Percentiles rank a stretch among this genome's conserved stretches.
Evolutionary conservation across 1,140 invertebrate genomes (phyloP).

Genomic region (Lepidurus apus): DNA sequence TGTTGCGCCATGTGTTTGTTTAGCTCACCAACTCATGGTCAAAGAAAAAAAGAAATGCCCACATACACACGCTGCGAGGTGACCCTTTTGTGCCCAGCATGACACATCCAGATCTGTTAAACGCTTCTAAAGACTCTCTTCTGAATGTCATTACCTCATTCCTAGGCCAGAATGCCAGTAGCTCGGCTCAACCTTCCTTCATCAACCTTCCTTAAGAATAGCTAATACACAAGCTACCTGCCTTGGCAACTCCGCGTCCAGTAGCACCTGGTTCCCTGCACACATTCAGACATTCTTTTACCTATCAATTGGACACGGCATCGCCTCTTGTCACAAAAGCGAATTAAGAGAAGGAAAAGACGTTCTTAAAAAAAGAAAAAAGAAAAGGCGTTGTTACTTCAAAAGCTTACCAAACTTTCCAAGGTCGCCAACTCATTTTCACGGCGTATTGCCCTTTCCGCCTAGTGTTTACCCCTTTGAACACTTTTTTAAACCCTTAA

Average conservation of each 20-base stretch:
- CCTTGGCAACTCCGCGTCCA: background rate
- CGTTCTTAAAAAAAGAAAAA: background rate
- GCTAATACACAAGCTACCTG: background rate
- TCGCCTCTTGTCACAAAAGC: background rate
- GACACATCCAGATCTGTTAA: background rate
- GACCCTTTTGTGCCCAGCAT: background rate
- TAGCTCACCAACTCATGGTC: too few species aligned
- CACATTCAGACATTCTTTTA: background rate
- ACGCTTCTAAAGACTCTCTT: constrained; percentile 5
- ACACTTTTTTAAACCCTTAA: background rate
- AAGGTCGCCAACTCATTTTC: constrained; percentile 14
- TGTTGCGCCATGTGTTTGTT: too few species aligned
- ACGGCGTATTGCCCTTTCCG: background rate
- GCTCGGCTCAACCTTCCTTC: background rate
- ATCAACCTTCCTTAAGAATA: too few species aligned
- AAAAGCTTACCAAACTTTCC: background rate
- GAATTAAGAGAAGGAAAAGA: background rate
- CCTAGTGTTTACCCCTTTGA: constrained; percentile 1
- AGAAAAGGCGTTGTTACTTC: background rate
- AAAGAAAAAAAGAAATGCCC: background rate
- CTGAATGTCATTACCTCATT: background rate
- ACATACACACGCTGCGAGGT: background rate
- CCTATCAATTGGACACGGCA: background rate
- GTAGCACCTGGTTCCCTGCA: constrained; percentile 14
- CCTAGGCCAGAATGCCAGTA: background rate